Evolutionary conservation across 2,888 invertebrate species (phyloP).

Genomic region (Patella caerulea): DNA sequence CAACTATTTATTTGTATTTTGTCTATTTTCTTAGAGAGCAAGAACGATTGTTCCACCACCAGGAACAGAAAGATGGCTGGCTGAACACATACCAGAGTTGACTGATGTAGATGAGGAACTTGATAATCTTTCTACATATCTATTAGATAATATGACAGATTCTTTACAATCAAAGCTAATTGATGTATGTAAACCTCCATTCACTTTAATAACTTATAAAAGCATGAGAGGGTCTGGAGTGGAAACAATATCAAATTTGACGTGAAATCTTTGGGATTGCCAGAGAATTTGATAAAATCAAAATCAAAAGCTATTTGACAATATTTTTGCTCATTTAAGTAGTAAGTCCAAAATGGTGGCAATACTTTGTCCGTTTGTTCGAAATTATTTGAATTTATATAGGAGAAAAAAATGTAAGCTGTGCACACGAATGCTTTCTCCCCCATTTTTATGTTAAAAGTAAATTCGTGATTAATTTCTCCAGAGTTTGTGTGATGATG

Average conservation of each 20-base stretch:
- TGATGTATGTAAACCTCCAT: not conserved
- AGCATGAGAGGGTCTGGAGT: not conserved
- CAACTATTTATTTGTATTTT: not conserved
- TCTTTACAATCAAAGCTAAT: not conserved
- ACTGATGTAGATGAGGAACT: not conserved
- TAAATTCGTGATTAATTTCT: not conserved
- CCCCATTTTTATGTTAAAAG: not conserved
- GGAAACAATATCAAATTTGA: no score
- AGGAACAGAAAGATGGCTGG: not conserved
- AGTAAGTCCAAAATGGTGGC: no score
- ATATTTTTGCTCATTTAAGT: no score
- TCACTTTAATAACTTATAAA: not conserved
- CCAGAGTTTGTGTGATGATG: not conserved
- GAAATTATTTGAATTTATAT: no score
- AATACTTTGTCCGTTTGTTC: no score
- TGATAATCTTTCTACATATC: not conserved
- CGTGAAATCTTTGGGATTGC: no score
- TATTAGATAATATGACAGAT: constrained; percentile 1
- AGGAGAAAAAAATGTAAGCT: no score
- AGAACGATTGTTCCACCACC: not conserved
- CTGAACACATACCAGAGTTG: not conserved
- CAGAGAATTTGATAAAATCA: no score
- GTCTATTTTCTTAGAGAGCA: not conserved
- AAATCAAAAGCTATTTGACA: no score
- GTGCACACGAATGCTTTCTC: no score